phyloP scores from a whole-genome alignment of 2,113 vertebrate genomes.

The Hoplias malabaricus region DNA sequence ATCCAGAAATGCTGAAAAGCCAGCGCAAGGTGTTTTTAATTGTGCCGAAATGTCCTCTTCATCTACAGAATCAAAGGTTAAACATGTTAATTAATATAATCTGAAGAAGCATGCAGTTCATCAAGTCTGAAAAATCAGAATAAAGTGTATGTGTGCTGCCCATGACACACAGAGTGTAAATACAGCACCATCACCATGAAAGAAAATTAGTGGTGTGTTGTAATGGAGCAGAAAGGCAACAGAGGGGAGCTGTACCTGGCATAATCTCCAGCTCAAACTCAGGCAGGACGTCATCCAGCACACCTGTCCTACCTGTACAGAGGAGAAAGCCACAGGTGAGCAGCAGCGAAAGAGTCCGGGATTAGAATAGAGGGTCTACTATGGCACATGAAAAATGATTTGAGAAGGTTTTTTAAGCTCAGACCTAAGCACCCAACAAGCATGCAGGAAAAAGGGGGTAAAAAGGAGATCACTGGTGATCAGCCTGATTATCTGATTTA shows the following conservation, averaged over 20 bases:
- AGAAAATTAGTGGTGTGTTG: neutral
- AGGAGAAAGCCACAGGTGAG: conserved; percentile 78
- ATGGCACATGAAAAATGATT: neutral
- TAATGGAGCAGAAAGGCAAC: conserved; percentile 29
- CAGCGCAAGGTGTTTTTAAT: too few relatives aligned
- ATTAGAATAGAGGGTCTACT: conserved; percentile 15
- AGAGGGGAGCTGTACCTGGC: conserved; percentile 86
- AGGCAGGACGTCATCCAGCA: conserved; percentile 95
- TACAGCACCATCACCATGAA: neutral
- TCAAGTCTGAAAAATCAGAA: neutral
- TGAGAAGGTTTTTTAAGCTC: neutral
- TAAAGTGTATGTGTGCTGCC: neutral
- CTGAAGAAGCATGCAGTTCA: neutral
- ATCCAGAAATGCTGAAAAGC: too few relatives aligned
- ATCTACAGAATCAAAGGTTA: neutral
- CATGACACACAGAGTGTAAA: neutral
- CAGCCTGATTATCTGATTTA: neutral
- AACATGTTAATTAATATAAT: neutral
- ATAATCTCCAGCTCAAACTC: conserved; percentile 98
- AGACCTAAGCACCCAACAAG: neutral
- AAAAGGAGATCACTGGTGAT: neutral
- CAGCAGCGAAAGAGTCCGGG: conserved; percentile 58
- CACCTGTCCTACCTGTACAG: conserved; percentile 96
- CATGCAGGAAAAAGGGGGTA: neutral
- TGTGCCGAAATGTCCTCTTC: too few relatives aligned